Base-by-base conservation (phyloP, 2,888 invertebrate species). In the Dasysyrphus albostriatus region DNA sequence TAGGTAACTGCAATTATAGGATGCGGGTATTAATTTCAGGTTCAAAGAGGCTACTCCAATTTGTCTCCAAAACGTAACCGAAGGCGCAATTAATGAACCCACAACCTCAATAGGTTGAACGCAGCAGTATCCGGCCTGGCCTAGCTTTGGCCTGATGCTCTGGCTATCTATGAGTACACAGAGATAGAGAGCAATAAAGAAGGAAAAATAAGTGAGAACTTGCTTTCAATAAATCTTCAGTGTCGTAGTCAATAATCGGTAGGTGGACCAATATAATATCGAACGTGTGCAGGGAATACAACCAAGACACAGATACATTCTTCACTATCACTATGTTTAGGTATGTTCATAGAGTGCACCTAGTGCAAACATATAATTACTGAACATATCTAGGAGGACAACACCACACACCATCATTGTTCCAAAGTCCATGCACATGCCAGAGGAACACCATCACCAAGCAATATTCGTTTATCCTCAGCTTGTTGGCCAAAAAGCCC, bases 321-420 rank as follows among this genome's bases (percentile, higher is more conserved):
- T 59, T 67, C 63, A 24, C 24, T 32, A n/a, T 44, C 19, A 6
- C 10, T 29, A 63, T n/a, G 24, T 24, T 14, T 34, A 69, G 51
- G 69, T 69, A 81, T 61, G 69, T 70, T 74, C 77, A 74, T 78
- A 78, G 78, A 75, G 78, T 65, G 72, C 72, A 87, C 87, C 87
- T 83, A 83, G 83, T 83, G 87, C 87, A 87, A 87, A 87, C 87
- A 87, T 87, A 83, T 87, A 87, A 87, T 87, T 87, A 87, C 72
- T 75, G 79, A 83, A 87, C 75, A 65, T 83, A 72, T 79, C 87
- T 87, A 87, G 83, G 87, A 79, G 87, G 79, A 87, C 77, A 78
- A 73, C 73, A 73, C 39, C 76, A 72, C 76, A 77, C 78, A 87
- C 78, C 83, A 72, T 72, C 73, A 87, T 83, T 79, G 87, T 87